phyloP scores from a whole-genome alignment of 2,888 invertebrate species.

The Lochmaea crataegi region DNA sequence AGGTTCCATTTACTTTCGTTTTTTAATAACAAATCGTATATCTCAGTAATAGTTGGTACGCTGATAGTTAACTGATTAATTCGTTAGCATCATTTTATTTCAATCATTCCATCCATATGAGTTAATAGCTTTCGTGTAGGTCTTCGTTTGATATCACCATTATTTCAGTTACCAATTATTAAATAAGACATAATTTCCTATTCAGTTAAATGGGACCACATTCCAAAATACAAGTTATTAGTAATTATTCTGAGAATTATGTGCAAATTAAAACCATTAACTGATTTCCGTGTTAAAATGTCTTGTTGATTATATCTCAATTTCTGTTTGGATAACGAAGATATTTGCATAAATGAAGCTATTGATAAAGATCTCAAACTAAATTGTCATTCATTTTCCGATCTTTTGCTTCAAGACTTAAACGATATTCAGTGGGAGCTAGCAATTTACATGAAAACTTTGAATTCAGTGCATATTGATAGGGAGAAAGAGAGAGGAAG shows the following conservation, averaged over 20 bases:
- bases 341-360: slow-evolving; percentile 6
- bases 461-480: too few species aligned
- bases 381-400: too few species aligned
- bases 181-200: slow-evolving; percentile 38
- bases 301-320: slow-evolving; percentile 11
- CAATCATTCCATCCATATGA: not conserved
- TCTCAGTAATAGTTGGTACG: too few species aligned
- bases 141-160: slow-evolving; percentile 29
- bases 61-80: too few species aligned
- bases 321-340: not conserved
- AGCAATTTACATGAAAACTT: too few species aligned
- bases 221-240: slow-evolving; percentile 23
- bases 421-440: too few species aligned
- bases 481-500: too few species aligned
- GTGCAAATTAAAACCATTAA: slow-evolving; percentile 11
- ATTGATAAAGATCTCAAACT: not conserved
- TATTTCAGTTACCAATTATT: slow-evolving; percentile 34
- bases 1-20: too few species aligned
- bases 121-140: slow-evolving; percentile 28
- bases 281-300: not conserved
- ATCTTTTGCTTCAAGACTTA: too few species aligned
- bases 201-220: slow-evolving; percentile 19
- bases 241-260: slow-evolving; percentile 21
- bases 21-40: too few species aligned
- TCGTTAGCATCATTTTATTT: not conserved